Base-by-base conservation (phyloP, 2,888 invertebrate genomes). In the Callinectes sapidus region DNA sequence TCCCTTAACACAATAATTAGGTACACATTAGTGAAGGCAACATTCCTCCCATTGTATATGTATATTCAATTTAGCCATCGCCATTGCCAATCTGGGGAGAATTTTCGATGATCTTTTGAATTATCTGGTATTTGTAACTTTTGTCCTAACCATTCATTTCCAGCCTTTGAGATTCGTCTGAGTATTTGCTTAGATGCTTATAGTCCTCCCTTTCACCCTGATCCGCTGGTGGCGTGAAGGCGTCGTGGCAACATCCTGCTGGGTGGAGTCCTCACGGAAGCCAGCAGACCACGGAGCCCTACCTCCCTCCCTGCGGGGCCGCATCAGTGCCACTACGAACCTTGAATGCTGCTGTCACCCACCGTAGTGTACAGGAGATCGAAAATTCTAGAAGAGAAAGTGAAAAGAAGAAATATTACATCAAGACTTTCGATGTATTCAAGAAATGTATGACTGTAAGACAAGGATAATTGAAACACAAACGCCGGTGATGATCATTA, bases 241-340 rank as follows among this genome's bases (percentile, higher is more conserved):
- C 71, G 71, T 71, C 71, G 2, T 71, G 71, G 71, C 28, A 71
- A 71, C 71, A 71, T 71, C 71, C 71, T 71, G 71, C 71, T 71
- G 71, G 71, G 71, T 71, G 71, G 71, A 71, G 71, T 71, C 71
- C 71, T 71, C n/a, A n/a, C 71, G 71, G 71, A n/a, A 71, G 71
- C 71, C 71, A 71, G 28, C 71, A 71, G 71, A 71, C 71, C 71
- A 71, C n/a, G 71, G 28, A 71, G 28, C 71, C 71, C 71, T 61
- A 3, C 61, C 61, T 71, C 71, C 71, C 71, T 71, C n/a, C 71
- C n/a, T n/a, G 28, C 71, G 16, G 71, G n/a, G 71, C 71, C 6
- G 71, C 71, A n/a, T 71, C 71, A 71, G 71, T 71, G 71, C 23
- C 71, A 71, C 71, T 71, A 18, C 28, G 71, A 71, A 71, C 71